phyloP scores from a whole-genome alignment of 2,113 vertebrate genomes.

The Hemicordylus capensis region DNA sequence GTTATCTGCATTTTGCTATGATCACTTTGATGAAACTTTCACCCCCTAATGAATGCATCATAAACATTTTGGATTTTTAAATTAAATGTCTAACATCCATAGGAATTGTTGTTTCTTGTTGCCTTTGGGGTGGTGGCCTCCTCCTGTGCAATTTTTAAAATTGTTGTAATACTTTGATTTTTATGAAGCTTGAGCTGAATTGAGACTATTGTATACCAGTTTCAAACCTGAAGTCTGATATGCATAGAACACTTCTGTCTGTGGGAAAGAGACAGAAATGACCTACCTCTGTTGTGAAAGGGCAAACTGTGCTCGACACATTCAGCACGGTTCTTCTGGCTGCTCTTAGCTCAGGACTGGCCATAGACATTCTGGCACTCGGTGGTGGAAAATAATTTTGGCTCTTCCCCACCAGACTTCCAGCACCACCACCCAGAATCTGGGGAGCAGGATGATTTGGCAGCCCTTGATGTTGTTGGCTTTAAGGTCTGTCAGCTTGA shows the following conservation, averaged over 20 bases:
- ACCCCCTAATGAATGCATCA: background rate
- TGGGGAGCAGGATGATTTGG: slow-evolving; percentile 11
- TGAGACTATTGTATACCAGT: background rate
- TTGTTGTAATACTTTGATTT: background rate
- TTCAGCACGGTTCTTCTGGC: slow-evolving; percentile 8
- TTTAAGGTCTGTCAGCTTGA: background rate
- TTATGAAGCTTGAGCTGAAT: background rate
- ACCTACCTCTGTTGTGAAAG: slow-evolving; percentile 18
- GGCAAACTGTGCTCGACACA: background rate
- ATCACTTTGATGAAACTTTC: too few relatives aligned
- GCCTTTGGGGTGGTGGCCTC: background rate
- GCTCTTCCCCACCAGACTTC: background rate
- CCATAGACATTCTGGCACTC: slow-evolving; percentile 22
- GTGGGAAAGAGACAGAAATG: background rate
- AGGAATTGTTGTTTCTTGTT: background rate
- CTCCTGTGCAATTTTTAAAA: background rate
- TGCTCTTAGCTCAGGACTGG: background rate
- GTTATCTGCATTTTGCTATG: background rate
- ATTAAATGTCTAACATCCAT: background rate
- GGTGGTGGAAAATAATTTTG: slow-evolving; percentile 11
- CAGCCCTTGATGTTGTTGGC: background rate
- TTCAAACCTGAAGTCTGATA: background rate
- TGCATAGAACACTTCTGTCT: background rate
- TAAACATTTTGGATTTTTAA: background rate
- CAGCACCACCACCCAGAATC: slow-evolving; percentile 18